Base-by-base conservation (phyloP, 2,888 invertebrate genomes). In the Oligia strigilis region DNA sequence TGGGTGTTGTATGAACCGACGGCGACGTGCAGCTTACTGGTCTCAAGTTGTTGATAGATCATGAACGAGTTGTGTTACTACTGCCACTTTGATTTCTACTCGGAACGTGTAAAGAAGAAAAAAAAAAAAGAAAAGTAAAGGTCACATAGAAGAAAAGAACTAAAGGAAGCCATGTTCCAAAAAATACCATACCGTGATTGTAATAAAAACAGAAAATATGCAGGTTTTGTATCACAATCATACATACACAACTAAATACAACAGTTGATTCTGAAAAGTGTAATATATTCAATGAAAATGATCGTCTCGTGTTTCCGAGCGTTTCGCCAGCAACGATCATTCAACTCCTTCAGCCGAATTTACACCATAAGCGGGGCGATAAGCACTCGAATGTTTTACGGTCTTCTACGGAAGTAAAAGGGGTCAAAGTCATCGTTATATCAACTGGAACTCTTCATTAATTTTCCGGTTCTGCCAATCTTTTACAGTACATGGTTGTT, bases 391-490 rank as follows among this genome's bases (percentile, higher is more conserved):
- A 69, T 78, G 83, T 78, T 84, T 86, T 86, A 86, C 79, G 72
- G 75, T 86, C 70, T 78, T 71, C 46, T 71, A 75, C 70, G 72
- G 83, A 73, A 82, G 64, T 67, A 70, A 78, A 84, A 40, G 62
- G 52, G 87, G 87, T 84, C 87, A 84, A 84, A 86, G 84, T 86
- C 87, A 78, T 78, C 83, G 73, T 86, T 86, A 78, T 83, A 86
- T 78, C 75, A 86, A 73, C 83, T 87, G 83, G 72, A 84, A 84
- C 87, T 75, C 83, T 83, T 78, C 76, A 72, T 78, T 75, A 72
- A 80, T 77, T 77, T 78, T 64, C 87, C 83, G 70, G 75, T 66
- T 78, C n/a, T 62, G 72, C 49, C 65, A 70, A 78, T 64, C 70
- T 72, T 82, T 76, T 79, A 74, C 60, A 73, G 66, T 40, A 60